These are phyloP conservation scores for Hippocampus comes DNA, from an alignment of 2,113 vertebrate species.

Conservation along the genomic window DNA sequence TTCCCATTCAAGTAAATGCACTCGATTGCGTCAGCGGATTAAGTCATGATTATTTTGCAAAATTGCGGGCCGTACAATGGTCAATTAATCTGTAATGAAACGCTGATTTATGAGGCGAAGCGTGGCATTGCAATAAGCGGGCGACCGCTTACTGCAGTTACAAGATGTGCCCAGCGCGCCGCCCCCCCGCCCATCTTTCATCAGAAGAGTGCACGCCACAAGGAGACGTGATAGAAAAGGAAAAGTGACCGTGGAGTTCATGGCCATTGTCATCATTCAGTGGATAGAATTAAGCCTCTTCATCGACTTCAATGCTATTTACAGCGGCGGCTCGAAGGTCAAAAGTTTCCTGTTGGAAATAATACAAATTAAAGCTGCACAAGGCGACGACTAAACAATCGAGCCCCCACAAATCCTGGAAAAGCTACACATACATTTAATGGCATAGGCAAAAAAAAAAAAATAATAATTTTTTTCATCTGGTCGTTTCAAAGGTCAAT, in stretches of 20 bases:
- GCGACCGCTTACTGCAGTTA: slow-evolving; percentile 50
- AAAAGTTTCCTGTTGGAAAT: background rate
- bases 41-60: slow-evolving; percentile 77
- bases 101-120: slow-evolving; percentile 67
- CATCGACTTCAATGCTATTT: background rate
- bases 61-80: slow-evolving; percentile 70
- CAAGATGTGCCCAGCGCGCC: slow-evolving; percentile 25
- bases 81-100: slow-evolving; percentile 78
- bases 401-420: background rate
- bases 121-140: slow-evolving; percentile 57
- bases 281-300: background rate
- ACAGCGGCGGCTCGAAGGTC: background rate
- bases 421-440: background rate
- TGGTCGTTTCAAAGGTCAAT: too few relatives aligned
- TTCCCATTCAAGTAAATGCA: slow-evolving; percentile 59
- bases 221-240: slow-evolving; percentile 43
- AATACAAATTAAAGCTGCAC: background rate
- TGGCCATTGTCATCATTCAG: background rate
- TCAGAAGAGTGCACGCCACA: slow-evolving; percentile 49
- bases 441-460: background rate
- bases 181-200: slow-evolving; percentile 19
- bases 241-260: slow-evolving; percentile 32
- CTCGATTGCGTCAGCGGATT: slow-evolving; percentile 71
- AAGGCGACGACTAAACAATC: background rate
- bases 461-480: too few relatives aligned